Base-by-base conservation (phyloP, 2,113 vertebrate species). In the Sinocyclocheilus rhinocerous region DNA sequence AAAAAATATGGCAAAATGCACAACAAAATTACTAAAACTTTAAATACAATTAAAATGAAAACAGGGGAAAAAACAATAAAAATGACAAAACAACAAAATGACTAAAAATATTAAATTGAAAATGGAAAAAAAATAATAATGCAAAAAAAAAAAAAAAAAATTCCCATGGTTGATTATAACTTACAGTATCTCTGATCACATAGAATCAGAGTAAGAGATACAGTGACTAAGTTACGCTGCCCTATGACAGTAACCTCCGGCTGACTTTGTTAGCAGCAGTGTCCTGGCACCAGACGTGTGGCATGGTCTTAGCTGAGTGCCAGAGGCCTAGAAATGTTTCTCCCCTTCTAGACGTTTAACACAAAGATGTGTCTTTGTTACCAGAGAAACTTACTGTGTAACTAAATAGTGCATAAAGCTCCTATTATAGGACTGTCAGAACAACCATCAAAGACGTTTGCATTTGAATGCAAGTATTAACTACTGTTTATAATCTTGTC, bases 141-240 rank as follows among this genome's bases (percentile, higher is more conserved):
- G n/a, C n/a, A n/a, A n/a, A n/a, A n/a, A n/a, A n/a, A n/a, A n/a
- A n/a, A n/a, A n/a, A 2, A 2, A 2, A 29, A 33, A 33, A 3
- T 33, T 33, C 4, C 83, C 57, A 39, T 72, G 61, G 65, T 24
- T n/a, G 3, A 72, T 22, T 69, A 39, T 81, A 55, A 72, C 42
- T 83, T 86, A 61, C 22, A 29, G 24, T 26, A 20, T 6, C 59
- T 83, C 80, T 85, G 57, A 63, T 87, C 70, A 26, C 42, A 42
- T 48, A 70, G 24, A 4, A 11, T 55, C 36, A 78, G 76, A 22
- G 1, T 22, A 36, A 11, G 18, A 4, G 50, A 33, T 33, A 77
- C 15, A 36, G 48, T 78, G 33, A 36, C 18, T 33, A 33, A 33
- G 0, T 33, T 33, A 78, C 22, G 26, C 50, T 33, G 29, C 10